These are phyloP conservation scores for Micromesistius poutassou DNA, from an alignment of 2,797 vertebrate species.

Conservation along the genomic window DNA sequence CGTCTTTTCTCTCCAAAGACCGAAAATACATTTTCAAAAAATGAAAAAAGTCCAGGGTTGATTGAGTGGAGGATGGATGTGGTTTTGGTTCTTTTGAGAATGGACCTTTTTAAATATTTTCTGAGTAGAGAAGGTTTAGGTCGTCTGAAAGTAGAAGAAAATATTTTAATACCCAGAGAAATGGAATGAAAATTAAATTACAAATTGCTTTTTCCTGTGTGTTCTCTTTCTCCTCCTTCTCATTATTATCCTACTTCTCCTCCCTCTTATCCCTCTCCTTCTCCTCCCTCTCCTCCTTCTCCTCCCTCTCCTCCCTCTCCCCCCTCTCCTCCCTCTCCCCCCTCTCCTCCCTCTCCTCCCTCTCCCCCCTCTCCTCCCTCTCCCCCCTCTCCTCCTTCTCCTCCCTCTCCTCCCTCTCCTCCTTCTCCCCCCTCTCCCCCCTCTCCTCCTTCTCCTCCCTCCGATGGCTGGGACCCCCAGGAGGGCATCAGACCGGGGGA, in stretches of 20 bases:
- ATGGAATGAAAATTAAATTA: neutral
- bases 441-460: conserved; percentile 8
- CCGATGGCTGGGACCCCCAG: conserved; percentile 56
- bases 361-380: neutral
- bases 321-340: neutral
- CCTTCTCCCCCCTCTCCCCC: neutral
- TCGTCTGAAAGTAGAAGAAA: neutral
- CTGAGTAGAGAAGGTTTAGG: neutral
- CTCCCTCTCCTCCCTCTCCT: neutral
- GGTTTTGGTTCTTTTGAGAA: conserved; percentile 3
- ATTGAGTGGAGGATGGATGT: neutral
- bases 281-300: neutral
- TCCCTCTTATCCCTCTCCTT: neutral
- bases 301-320: neutral
- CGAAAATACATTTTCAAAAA: conserved; percentile 5
- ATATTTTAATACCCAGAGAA: neutral
- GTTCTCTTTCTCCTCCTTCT: neutral
- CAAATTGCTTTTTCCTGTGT: neutral
- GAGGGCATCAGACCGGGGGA: conserved; percentile 96
- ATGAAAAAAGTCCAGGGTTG: neutral
- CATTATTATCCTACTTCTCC: no score
- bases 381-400: neutral
- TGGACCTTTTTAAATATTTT: neutral
- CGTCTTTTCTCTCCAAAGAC: neutral
- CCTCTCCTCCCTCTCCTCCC: neutral